phyloP scores from a whole-genome alignment of 2,113 vertebrate genomes.

The Myotis brandtii region DNA sequence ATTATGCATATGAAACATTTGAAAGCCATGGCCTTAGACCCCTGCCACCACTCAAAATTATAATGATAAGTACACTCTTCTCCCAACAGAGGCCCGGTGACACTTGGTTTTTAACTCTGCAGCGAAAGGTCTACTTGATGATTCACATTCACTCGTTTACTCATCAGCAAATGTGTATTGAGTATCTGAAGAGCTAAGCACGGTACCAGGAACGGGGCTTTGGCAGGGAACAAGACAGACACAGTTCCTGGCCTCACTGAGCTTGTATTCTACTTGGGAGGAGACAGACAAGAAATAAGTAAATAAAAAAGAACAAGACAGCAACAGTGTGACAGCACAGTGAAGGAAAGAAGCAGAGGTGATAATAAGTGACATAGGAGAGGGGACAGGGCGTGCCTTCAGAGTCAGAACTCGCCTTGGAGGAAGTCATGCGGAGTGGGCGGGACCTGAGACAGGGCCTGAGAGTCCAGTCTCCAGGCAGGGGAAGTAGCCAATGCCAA shows the following conservation, averaged over 20 bases:
- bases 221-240: not conserved
- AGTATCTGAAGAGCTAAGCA: not conserved
- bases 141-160: not conserved
- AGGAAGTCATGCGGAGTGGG: not conserved
- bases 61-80: not conserved
- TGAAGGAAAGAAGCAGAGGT: not conserved
- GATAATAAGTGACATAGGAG: not conserved
- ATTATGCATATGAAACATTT: not conserved
- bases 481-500: not conserved
- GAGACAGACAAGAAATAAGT: not conserved
- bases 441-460: not conserved
- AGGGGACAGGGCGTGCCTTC: fast-evolving
- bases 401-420: not conserved
- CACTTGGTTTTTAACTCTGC: not conserved
- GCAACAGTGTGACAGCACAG: not conserved
- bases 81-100: not conserved
- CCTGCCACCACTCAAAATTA: not conserved
- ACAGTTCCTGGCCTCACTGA: not conserved
- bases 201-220: not conserved
- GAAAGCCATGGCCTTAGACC: not conserved
- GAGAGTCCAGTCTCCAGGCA: not conserved
- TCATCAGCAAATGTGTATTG: not conserved
- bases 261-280: not conserved
- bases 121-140: not conserved
- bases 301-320: not conserved